Conservation (phyloP, 2,797 vertebrate genomes). For the Brachymystax lenok region DNA sequence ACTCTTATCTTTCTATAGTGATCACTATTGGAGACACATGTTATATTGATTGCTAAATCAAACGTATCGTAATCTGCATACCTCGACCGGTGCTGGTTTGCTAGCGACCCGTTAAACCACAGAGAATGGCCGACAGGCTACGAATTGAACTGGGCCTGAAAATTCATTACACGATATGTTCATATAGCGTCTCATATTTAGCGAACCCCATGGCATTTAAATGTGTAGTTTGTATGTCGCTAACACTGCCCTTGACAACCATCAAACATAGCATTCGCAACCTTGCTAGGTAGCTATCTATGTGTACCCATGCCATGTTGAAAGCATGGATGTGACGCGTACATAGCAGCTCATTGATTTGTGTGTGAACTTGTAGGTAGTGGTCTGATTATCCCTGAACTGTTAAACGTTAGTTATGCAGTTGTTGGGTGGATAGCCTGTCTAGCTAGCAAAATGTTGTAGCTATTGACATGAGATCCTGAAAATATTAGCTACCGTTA, state of each 20-base stretch:
- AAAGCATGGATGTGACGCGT: not conserved
- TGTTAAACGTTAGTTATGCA: no score
- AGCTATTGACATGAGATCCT: no score
- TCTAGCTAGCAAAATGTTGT: no score
- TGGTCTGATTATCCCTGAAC: no score
- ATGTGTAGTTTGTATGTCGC: no score
- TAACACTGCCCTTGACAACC: no score
- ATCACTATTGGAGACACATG: constrained; percentile 36
- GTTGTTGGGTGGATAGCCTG: no score
- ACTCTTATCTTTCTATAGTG: not conserved
- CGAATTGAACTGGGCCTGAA: not conserved
- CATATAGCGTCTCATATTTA: no score
- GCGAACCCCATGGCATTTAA: no score
- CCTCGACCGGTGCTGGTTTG: not conserved
- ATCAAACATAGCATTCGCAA: no score
- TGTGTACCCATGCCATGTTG: not conserved
- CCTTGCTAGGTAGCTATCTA: not conserved
- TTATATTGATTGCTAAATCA: constrained; percentile 21
- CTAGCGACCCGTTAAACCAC: constrained; percentile 57
- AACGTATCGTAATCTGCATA: not conserved
- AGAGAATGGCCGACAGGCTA: not conserved
- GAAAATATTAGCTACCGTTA: no score
- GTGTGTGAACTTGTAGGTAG: not conserved
- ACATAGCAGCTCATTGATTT: not conserved
- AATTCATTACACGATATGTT: not conserved